Evolutionary conservation across 2,888 invertebrate genomes (phyloP).

Genomic region (Leucozona laternaria): DNA sequence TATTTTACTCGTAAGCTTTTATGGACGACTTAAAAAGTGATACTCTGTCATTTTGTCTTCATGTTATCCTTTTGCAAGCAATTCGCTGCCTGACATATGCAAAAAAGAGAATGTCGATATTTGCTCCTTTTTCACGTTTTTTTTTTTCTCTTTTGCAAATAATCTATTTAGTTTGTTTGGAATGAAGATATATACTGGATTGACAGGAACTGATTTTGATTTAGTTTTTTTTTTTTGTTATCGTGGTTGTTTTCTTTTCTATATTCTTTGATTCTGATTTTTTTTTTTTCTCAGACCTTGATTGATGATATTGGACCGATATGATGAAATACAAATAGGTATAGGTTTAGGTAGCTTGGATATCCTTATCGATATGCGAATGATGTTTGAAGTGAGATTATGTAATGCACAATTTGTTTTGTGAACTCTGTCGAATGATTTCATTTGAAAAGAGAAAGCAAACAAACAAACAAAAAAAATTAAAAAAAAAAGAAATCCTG

Average conservation of each 20-base stretch:
- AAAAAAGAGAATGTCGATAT: slow-evolving; percentile 41
- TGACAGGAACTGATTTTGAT: slow-evolving; percentile 50
- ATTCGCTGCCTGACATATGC: slow-evolving; percentile 58
- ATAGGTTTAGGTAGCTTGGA: neutral
- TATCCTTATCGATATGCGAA: slow-evolving; percentile 26
- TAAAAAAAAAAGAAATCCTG: neutral
- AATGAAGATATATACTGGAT: slow-evolving; percentile 46
- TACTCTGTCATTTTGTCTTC: slow-evolving; percentile 49
- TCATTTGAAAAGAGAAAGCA: slow-evolving; percentile 13
- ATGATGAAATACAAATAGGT: slow-evolving; percentile 23
- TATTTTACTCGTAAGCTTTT: slow-evolving; percentile 38
- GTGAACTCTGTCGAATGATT: slow-evolving; percentile 69
- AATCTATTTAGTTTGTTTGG: slow-evolving; percentile 51
- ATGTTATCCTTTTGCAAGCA: slow-evolving; percentile 56
- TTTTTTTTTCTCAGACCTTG: slow-evolving; percentile 39
- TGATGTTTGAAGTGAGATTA: slow-evolving; percentile 54
- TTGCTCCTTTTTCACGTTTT: neutral
- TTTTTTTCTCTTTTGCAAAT: slow-evolving; percentile 5
- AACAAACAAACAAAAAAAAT: neutral
- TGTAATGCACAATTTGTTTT: slow-evolving; percentile 70
- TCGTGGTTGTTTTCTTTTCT: slow-evolving; percentile 1
- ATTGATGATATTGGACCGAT: slow-evolving; percentile 61
- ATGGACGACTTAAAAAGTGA: slow-evolving; percentile 39
- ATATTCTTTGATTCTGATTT: neutral
- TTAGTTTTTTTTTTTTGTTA: slow-evolving; percentile 41